phyloP scores from a whole-genome alignment of 2,113 vertebrate species.

The Equus quagga region DNA sequence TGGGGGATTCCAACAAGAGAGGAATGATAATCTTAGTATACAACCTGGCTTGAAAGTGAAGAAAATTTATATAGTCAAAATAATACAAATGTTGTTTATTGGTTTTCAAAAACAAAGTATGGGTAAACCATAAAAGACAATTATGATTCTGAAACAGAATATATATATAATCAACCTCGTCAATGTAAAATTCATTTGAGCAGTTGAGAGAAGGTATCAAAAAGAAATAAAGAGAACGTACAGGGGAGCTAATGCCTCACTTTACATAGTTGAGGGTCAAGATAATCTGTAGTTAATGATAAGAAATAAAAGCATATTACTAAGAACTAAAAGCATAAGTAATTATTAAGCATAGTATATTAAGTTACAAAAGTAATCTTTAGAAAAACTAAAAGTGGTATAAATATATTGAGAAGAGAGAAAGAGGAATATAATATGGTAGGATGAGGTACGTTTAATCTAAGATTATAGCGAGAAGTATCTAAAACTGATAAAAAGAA shows the following conservation, averaged over 20 bases:
- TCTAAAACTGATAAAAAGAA: background rate
- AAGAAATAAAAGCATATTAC: conserved; percentile 4
- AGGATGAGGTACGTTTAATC: background rate
- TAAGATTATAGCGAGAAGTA: background rate
- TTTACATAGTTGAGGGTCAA: background rate
- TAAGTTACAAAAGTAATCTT: conserved; percentile 18
- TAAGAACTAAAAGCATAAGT: background rate
- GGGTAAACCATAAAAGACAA: background rate
- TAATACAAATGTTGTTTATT: conserved; percentile 19
- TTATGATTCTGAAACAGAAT: background rate
- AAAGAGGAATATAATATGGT: background rate
- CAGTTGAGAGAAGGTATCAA: background rate
- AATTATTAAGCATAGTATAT: background rate
- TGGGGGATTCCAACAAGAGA: background rate
- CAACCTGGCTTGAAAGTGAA: background rate
- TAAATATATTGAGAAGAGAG: background rate
- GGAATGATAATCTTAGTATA: background rate
- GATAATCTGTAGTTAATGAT: background rate
- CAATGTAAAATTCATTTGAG: background rate
- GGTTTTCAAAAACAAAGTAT: conserved; percentile 11
- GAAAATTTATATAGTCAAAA: background rate
- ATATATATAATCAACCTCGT: background rate
- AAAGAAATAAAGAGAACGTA: background rate
- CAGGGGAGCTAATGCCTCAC: background rate
- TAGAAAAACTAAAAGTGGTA: background rate